These are phyloP conservation scores for Trachelus stipa DNA, from an alignment of 2,888 invertebrate genomes.

Conservation along the genomic window DNA sequence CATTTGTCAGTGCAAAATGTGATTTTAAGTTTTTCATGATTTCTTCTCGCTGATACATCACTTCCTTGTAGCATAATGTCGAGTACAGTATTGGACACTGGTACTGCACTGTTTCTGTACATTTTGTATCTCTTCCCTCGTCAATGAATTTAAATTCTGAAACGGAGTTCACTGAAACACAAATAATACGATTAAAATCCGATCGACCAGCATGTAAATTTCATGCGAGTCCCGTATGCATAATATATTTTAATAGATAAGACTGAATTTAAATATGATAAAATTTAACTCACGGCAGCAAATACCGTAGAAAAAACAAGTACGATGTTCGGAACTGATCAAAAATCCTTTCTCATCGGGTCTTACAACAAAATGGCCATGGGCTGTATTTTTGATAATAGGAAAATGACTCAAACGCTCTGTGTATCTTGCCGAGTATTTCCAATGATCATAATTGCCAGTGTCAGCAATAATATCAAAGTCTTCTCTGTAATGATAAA, in stretches of 20 bases:
- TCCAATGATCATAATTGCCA: conserved; percentile 78
- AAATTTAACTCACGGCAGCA: conserved; percentile 72
- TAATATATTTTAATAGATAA: background rate
- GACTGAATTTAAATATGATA: background rate
- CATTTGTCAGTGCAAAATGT: conserved; percentile 39
- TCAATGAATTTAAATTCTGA: conserved; percentile 73
- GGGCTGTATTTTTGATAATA: conserved; percentile 71
- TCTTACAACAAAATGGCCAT: conserved; percentile 72
- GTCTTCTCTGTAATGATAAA: conserved; percentile 67
- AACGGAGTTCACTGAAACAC: conserved; percentile 71
- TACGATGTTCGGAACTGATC: conserved; percentile 73
- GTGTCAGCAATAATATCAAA: conserved; percentile 75
- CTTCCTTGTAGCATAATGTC: conserved; percentile 71
- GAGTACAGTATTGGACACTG: conserved; percentile 75
- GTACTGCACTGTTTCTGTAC: conserved; percentile 72
- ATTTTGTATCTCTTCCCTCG: conserved; percentile 67
- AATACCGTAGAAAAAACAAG: conserved; percentile 72
- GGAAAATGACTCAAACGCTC: conserved; percentile 77
- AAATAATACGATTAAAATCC: conserved; percentile 55
- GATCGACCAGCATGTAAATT: conserved; percentile 28
- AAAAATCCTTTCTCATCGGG: conserved; percentile 68
- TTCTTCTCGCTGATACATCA: conserved; percentile 63
- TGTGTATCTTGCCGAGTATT: conserved; percentile 75
- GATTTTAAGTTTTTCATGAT: conserved; percentile 59
- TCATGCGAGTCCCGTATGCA: background rate